A percentile compares a stretch with the other conserved stretches of the same genome.
phyloP scores from a whole-genome alignment of 2,888 invertebrate genomes.

The Calliopum simillimum region DNA sequence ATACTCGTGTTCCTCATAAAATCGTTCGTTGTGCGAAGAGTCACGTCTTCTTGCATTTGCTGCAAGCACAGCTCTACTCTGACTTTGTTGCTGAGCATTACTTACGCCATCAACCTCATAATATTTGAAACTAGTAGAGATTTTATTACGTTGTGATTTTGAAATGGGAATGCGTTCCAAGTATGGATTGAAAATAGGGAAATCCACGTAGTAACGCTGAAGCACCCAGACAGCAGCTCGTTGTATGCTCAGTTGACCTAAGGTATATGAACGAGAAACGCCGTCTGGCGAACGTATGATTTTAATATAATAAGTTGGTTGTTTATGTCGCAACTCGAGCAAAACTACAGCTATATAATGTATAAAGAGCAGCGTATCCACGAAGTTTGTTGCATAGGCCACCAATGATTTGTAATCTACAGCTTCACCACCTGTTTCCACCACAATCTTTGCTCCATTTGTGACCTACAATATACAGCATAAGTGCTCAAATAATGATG shows the following conservation, averaged over 20 bases:
- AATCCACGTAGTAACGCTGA: conserved; percentile 95
- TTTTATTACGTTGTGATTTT: conserved; percentile 80
- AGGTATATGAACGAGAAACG: conserved; percentile 86
- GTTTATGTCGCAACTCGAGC: conserved; percentile 92
- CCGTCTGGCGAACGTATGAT: conserved; percentile 97
- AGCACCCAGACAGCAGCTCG: conserved; percentile 94
- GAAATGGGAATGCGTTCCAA: conserved; percentile 90
- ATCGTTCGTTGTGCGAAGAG: conserved; percentile 95
- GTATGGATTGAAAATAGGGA: conserved; percentile 97
- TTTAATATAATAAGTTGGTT: conserved; percentile 89
- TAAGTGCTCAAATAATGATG: not conserved
- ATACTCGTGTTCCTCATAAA: conserved; percentile 98
- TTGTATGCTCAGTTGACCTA: conserved; percentile 93
- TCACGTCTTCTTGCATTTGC: conserved; percentile 87
- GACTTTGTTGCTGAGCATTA: conserved; percentile 76
- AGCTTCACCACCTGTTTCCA: conserved; percentile 80
- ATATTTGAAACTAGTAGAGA: conserved; percentile 89
- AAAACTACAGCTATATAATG: conserved; percentile 94
- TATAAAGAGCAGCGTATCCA: conserved; percentile 93
- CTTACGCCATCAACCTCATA: conserved; percentile 94
- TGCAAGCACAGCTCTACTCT: conserved; percentile 76
- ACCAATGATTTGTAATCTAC: conserved; percentile 90
- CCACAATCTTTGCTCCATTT: conserved; percentile 82
- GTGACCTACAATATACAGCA: conserved; percentile 65
- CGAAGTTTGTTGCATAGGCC: conserved; percentile 90